Evolutionary conservation across 2,113 vertebrate genomes (phyloP), one percentile per base, ranked within the genome.

Genomic region (Pungitius pungitius): DNA sequence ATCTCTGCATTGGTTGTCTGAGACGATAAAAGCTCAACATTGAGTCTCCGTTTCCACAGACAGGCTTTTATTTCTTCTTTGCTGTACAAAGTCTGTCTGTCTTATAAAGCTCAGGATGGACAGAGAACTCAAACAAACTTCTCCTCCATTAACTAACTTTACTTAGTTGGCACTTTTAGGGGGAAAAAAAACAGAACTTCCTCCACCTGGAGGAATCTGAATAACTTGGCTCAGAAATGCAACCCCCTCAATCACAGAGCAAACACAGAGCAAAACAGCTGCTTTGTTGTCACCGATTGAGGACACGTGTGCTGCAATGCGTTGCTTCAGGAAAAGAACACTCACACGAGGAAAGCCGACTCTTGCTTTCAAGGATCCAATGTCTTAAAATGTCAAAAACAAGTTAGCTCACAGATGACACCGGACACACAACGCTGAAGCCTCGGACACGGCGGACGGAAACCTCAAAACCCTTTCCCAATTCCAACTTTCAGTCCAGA

Each of bases 331-430:
- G 55, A 8, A 65, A 62, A 33, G 60, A 65, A 59, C 8, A 14
- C 40, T 43, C 39, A 49, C 10, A 22, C 49, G 47, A 11, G 47
- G 62, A 72, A 72, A 72, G 8, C 39, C 45, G 73, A 52, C 72
- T 49, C 60, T 55, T 52, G 37, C 49, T 81, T 83, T 85, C 69
- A 49, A 73, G 58, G 64, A 77, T 73, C 79, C 49, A 61, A 77
- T 54, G 18, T 65, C 73, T 58, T 57, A 64, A 40, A 72, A 57
- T 81, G 60, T 80, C 74, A 82, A 56, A 75, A 85, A 83, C 56
- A 67, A 55, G 61, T 73, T 6, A 43, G 52, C 66, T 72, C 74
- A 77, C 58, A 80, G 17, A 63, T 8, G 42, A 81, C 68, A 83
- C 67, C 35, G 61, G 35, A 74, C 17, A 54, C 54, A 22, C 18